Evolutionary conservation across 2,888 invertebrate species (phyloP), one percentile per base, ranked within the genome.

Genomic region (Bembecia ichneumoniformis): DNA sequence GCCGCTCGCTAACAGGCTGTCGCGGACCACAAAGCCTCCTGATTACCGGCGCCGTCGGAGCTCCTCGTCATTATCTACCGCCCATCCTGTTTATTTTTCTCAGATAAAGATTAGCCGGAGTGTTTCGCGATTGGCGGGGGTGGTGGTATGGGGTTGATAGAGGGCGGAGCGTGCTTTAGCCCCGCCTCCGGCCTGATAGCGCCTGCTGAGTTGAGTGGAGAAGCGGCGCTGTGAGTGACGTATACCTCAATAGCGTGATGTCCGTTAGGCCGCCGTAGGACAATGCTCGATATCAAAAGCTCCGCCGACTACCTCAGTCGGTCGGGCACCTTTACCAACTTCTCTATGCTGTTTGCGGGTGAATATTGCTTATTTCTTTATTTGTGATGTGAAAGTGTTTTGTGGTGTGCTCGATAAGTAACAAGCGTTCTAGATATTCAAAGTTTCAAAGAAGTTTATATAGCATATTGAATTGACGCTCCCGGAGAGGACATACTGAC

Each of bases 301-400:
- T 93, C 95, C 71, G 93, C 95, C 86, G 95, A 96, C 90, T 96
- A 96, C 88, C 90, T 96, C 75, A 92, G 92, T 87, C 92, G 95
- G 88, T 93, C 95, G 78, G 95, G 95, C 77, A 94, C 96, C 58
- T 96, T 96, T 83, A 94, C 96, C 83, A 96, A 96, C 89, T 94
- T 96, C 90, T 96, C 96, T 84, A 96, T 96, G 96, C 91, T 96
- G 74, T 96, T 96, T 89, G 95, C 95, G 87, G 95, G 95, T 95
- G 92, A 89, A 87, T 89, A 79, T 82, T 50, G 5, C 50, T 55
- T 63, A 59, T 63, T 64, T 67, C 61, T 59, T 66, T 58, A 52
- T 59, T 55, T 60, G 71, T 72, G 68, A 60, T 64, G 74, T 74
- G 66, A 52, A 56, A 67, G 64, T 51, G 56, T 58, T 58, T 40